Evolutionary conservation across 2,113 vertebrate genomes (phyloP).

Genomic region (Phalacrocorax pelagicus): DNA sequence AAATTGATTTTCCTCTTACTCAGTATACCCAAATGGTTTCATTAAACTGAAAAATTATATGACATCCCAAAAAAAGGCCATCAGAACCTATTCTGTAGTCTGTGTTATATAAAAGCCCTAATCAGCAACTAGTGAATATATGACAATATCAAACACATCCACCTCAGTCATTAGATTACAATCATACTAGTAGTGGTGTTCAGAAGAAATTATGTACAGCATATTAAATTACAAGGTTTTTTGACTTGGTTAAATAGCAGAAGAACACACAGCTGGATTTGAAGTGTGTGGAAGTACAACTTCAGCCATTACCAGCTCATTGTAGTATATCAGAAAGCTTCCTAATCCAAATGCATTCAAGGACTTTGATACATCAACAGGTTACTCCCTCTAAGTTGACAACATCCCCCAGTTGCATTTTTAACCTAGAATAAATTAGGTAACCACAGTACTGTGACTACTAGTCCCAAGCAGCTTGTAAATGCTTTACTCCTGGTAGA

Average conservation of each 20-base stretch:
- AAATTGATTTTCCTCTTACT: conserved; percentile 22
- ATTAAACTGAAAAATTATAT: neutral
- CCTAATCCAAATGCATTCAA: neutral
- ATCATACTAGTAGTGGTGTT: neutral
- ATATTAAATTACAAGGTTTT: neutral
- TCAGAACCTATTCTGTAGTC: neutral
- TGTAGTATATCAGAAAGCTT: neutral
- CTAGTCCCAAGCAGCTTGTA: neutral
- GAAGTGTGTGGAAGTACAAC: neutral
- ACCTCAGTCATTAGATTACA: neutral
- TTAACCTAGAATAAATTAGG: neutral
- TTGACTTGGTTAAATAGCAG: neutral
- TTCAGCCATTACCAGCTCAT: neutral
- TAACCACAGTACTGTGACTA: neutral
- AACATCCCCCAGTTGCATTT: neutral
- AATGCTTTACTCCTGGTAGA: neutral
- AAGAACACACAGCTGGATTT: neutral
- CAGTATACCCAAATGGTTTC: neutral
- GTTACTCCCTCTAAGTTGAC: neutral
- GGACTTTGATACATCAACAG: neutral
- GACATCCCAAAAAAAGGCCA: neutral
- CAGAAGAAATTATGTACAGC: neutral
- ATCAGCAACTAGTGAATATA: neutral
- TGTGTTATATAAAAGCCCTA: neutral
- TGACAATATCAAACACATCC: neutral